Evolutionary conservation across 1,140 invertebrate species (phyloP).

Genomic region (Spodoptera frugiperda): DNA sequence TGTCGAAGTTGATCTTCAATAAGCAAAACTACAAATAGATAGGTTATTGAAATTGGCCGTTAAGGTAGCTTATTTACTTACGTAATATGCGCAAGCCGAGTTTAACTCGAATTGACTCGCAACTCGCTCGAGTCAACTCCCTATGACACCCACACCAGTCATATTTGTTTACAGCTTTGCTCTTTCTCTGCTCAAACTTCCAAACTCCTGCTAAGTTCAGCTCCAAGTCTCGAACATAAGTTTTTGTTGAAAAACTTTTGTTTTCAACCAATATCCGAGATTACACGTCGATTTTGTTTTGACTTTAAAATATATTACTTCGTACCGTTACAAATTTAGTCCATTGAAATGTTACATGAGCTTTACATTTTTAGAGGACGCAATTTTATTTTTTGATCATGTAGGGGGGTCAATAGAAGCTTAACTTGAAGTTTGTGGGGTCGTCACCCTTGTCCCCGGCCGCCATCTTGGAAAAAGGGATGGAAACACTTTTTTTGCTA

Average conservation of each 20-base stretch:
- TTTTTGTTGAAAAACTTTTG: conserved; percentile 31
- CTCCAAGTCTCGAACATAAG: conserved; percentile 18
- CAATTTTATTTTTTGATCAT: too few relatives aligned
- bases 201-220: not conserved
- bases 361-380: too few relatives aligned
- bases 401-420: too few relatives aligned
- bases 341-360: too few relatives aligned
- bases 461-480: too few relatives aligned
- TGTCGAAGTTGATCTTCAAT: too few relatives aligned
- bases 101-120: conserved; percentile 7
- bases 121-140: conserved; percentile 5
- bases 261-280: conserved; percentile 19
- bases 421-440: too few relatives aligned
- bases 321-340: not conserved
- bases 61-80: not conserved
- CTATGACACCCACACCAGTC: conserved; percentile 19
- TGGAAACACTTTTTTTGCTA: too few relatives aligned
- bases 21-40: too few relatives aligned
- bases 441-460: too few relatives aligned
- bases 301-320: conserved; percentile 22
- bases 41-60: too few relatives aligned
- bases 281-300: conserved; percentile 20
- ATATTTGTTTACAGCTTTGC: conserved; percentile 39
- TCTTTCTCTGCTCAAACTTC: conserved; percentile 14
- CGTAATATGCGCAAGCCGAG: not conserved